phyloP scores from a whole-genome alignment of 2,888 invertebrate genomes.

The Agrilus mali region DNA sequence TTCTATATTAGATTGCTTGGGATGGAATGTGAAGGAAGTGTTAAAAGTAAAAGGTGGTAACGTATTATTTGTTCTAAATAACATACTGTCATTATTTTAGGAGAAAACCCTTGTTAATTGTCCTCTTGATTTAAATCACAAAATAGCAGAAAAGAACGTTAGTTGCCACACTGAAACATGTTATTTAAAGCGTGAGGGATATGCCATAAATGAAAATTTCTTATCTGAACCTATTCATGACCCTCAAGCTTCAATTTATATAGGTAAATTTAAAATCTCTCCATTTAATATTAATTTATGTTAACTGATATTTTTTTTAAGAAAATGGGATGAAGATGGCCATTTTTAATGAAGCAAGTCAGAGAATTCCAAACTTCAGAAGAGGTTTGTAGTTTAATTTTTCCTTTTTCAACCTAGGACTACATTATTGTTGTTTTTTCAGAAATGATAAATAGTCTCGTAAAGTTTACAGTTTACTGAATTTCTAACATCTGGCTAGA shows the following conservation, averaged over 20 bases:
- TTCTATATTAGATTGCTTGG: conserved; percentile 24
- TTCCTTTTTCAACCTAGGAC: conserved; percentile 3
- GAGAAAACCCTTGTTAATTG: conserved; percentile 31
- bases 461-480: too few relatives aligned
- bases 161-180: conserved; percentile 36
- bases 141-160: conserved; percentile 29
- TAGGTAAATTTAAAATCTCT: conserved; percentile 24
- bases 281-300: conserved; percentile 4
- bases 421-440: neutral
- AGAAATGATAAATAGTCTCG: too few relatives aligned
- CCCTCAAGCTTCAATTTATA: conserved; percentile 23
- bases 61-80: conserved; percentile 1
- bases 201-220: conserved; percentile 31
- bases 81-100: conserved; percentile 15
- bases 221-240: conserved; percentile 32
- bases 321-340: conserved; percentile 34
- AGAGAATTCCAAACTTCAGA: conserved; percentile 22
- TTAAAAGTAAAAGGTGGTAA: conserved; percentile 19
- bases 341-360: conserved; percentile 21
- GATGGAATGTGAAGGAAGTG: conserved; percentile 26
- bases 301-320: conserved; percentile 20
- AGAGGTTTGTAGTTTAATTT: conserved; percentile 23
- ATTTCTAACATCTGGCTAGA: conserved; percentile 1
- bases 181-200: conserved; percentile 36
- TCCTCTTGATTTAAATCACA: conserved; percentile 35